Base-by-base conservation (phyloP, 2,113 vertebrate genomes). In the Phoenicopterus ruber region DNA sequence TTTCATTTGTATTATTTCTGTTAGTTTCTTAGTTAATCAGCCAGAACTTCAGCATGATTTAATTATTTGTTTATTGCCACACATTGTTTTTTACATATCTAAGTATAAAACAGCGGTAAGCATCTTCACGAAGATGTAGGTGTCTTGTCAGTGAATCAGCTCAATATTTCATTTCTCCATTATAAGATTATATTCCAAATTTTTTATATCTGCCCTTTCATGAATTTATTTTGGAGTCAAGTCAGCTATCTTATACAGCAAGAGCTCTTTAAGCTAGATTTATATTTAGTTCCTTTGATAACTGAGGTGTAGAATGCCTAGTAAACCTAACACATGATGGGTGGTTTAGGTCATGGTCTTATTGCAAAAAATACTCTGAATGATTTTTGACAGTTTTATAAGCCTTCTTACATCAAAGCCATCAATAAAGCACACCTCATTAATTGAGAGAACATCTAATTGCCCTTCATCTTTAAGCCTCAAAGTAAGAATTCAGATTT, bases 311-410 rank as follows among this genome's bases (percentile, higher is more conserved):
- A 59, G 82, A 80, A 90, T 69, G 38, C n/a, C n/a, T 82, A 62
- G 54, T 82, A 91, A 87, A 94, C 62, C 8, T 80, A 86, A 80
- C 18, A 78, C 9, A 77, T 24, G 8, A 90, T 34, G 16, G n/a
- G 49, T 77, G 29, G 15, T 90, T 94, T 88, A 87, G 49, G 87
- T 90, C 74, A 86, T 22, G 38, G 29, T 77, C 86, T 86, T 88
- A 29, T 54, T 93, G 63, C 44, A 86, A 93, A 87, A 93, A 92
- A 59, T 46, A 77, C 20, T 90, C 76, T 96, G 90, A 92, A 96
- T 96, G 1, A 81, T 77, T 94, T 82, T 73, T 95, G 87, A 73
- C 85, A 94, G 71, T 58, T 95, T 95, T 96, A 90, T 90, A 93
- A 86, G 40, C 24, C n/a, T 59, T 84, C 50, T 83, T 88, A 66